These are phyloP conservation scores for Zenarchopterus dispar DNA, from an alignment of 2,797 vertebrate genomes.

Conservation along the genomic window DNA sequence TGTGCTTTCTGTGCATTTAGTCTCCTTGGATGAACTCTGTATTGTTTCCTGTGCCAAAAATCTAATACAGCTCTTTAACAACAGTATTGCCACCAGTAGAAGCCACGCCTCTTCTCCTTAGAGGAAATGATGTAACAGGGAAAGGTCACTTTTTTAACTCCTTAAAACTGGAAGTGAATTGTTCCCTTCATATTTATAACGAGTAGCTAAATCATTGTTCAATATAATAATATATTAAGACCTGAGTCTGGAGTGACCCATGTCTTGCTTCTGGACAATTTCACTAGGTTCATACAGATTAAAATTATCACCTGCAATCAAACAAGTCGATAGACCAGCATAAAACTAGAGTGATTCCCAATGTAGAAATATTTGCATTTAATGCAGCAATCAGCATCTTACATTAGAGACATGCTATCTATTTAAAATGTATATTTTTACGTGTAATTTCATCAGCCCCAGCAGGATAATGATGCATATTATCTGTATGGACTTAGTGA, in stretches of 20 bases:
- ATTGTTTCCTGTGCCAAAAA: conserved; percentile 71
- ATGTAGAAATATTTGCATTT: conserved; percentile 9
- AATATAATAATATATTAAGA: conserved; percentile 29
- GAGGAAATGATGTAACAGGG: conserved; percentile 58
- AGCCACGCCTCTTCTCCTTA: conserved; percentile 38
- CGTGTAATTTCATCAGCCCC: conserved; percentile 9
- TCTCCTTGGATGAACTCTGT: conserved; percentile 60
- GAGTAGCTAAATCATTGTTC: conserved; percentile 30
- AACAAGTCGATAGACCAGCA: not conserved
- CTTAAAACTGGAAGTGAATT: conserved; percentile 25
- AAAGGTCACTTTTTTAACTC: conserved; percentile 42
- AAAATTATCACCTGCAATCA: conserved; percentile 15
- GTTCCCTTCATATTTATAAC: conserved; percentile 7
- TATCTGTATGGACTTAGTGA: conserved; percentile 59
- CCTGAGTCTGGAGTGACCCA: conserved; percentile 53
- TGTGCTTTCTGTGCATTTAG: conserved; percentile 50
- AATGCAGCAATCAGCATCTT: conserved; percentile 12
- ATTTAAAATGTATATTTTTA: no score
- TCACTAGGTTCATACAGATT: conserved; percentile 54
- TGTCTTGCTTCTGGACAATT: conserved; percentile 58
- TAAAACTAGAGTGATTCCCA: conserved; percentile 1
- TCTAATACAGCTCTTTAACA: conserved; percentile 65
- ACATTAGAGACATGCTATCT: no score
- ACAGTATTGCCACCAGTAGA: conserved; percentile 64
- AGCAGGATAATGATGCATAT: conserved; percentile 30